Conservation (phyloP, 2,888 invertebrate species). For the Chrysolina americana region DNA sequence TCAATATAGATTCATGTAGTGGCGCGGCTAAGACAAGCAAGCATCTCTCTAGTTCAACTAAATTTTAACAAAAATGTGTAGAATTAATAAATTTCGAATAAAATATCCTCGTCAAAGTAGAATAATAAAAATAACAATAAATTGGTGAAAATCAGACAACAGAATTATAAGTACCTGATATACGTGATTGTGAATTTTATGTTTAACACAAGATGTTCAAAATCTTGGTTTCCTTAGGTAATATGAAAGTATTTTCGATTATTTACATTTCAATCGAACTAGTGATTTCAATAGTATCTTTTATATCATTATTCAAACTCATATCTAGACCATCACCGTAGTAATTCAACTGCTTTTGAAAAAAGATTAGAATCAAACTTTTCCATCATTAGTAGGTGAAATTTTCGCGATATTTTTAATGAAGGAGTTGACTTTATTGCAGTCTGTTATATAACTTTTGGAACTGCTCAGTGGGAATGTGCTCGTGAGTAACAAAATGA, state of each 20-base stretch:
- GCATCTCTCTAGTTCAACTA: neutral
- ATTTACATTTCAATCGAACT: conserved; percentile 3
- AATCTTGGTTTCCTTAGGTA: conserved; percentile 56
- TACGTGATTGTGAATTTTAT: conserved; percentile 42
- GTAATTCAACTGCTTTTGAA: conserved; percentile 15
- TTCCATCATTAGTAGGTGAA: conserved; percentile 10
- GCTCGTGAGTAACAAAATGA: conserved; percentile 61
- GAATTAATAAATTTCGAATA: conserved; percentile 27
- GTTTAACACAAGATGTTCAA: conserved; percentile 50
- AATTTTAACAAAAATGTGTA: conserved; percentile 34
- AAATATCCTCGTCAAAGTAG: conserved; percentile 29
- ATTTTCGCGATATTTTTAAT: conserved; percentile 39
- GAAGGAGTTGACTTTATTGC: conserved; percentile 54
- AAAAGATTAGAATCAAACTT: conserved; percentile 27
- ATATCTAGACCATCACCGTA: conserved; percentile 13
- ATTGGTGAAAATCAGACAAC: conserved; percentile 38
- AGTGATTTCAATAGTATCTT: neutral
- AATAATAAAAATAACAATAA: conserved; percentile 27
- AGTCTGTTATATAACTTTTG: conserved; percentile 61
- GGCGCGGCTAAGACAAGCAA: neutral
- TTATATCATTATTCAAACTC: conserved; percentile 19
- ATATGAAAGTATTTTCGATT: conserved; percentile 40
- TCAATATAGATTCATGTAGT: conserved; percentile 24
- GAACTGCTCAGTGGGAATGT: conserved; percentile 62
- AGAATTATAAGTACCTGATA: conserved; percentile 39